A percentile compares a stretch with the other conserved stretches of the same genome.
Evolutionary conservation across 2,113 vertebrate species (phyloP).

Genomic region (Mungos mungo): DNA sequence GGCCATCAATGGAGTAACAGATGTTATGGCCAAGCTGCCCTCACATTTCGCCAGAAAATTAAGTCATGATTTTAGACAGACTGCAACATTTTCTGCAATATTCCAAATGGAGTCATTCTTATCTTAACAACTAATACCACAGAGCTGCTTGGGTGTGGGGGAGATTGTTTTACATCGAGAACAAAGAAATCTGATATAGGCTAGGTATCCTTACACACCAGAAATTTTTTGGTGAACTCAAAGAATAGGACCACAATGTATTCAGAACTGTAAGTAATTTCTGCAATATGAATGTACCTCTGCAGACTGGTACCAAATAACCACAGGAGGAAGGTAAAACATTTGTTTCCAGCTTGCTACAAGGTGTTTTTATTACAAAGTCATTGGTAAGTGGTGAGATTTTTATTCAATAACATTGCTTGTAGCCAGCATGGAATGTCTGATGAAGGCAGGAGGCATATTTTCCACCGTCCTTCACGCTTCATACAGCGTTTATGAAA

Average conservation of each 20-base stretch:
- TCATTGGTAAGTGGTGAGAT: slow-evolving; percentile 16
- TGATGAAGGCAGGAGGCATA: not conserved
- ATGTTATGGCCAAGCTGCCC: not conserved
- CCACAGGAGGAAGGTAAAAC: not conserved
- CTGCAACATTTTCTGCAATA: not conserved
- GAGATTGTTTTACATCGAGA: not conserved
- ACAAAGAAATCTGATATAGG: not conserved
- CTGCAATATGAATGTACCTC: not conserved
- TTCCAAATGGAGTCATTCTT: slow-evolving; percentile 16
- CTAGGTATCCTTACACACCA: not conserved
- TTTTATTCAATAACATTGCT: not conserved
- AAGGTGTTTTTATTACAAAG: slow-evolving; percentile 29
- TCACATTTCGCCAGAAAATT: slow-evolving; percentile 40
- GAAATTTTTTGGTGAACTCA: slow-evolving; percentile 4
- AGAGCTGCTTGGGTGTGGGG: not conserved
- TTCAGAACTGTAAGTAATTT: slow-evolving; percentile 21
- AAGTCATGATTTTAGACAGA: slow-evolving; percentile 51
- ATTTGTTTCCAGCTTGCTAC: slow-evolving; percentile 17
- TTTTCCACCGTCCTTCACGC: not conserved
- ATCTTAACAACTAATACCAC: not conserved
- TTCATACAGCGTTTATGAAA: slow-evolving; percentile 1
- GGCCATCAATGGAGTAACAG: slow-evolving; percentile 32
- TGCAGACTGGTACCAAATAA: slow-evolving; percentile 27
- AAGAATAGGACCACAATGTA: not conserved
- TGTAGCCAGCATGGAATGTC: not conserved